Evolutionary conservation across 2,113 vertebrate species (phyloP).

Genomic region (Hyperoodon ampullatus): DNA sequence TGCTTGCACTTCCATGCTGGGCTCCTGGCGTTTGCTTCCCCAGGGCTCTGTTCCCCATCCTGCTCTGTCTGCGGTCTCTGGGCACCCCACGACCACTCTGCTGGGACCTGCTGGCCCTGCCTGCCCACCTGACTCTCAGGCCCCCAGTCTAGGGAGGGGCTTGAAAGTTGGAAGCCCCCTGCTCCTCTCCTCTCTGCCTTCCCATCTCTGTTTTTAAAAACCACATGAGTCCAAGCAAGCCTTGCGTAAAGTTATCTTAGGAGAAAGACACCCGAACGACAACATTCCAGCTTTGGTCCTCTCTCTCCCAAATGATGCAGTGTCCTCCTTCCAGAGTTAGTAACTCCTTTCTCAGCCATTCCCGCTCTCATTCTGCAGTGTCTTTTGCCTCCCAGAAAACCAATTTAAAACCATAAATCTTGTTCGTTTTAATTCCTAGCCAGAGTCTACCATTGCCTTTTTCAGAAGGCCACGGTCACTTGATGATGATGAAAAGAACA

Average conservation of each 20-base stretch:
- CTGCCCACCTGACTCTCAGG: not conserved
- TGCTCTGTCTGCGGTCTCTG: not conserved
- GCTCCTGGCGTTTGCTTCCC: not conserved
- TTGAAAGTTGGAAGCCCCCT: not conserved
- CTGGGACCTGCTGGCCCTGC: not conserved
- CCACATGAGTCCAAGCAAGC: not conserved
- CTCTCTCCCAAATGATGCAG: not conserved
- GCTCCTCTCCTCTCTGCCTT: not conserved
- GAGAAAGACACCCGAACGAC: not conserved
- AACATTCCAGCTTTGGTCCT: not conserved
- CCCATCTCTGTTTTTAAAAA: not conserved
- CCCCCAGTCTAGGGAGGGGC: not conserved
- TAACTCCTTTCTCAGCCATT: not conserved
- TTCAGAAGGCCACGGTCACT: not conserved
- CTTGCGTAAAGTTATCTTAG: not conserved
- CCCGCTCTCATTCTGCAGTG: not conserved
- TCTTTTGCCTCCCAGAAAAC: not conserved
- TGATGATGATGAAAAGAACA: not conserved
- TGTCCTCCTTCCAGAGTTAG: not conserved
- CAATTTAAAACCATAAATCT: not conserved
- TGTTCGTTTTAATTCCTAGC: not conserved
- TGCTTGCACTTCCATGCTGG: fast-evolving
- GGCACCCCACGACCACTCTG: fast-evolving
- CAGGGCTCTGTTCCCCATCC: not conserved
- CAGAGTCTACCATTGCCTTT: not conserved